Conservation (phyloP, 1,140 invertebrate species). For the Lasaia peninsularis region DNA sequence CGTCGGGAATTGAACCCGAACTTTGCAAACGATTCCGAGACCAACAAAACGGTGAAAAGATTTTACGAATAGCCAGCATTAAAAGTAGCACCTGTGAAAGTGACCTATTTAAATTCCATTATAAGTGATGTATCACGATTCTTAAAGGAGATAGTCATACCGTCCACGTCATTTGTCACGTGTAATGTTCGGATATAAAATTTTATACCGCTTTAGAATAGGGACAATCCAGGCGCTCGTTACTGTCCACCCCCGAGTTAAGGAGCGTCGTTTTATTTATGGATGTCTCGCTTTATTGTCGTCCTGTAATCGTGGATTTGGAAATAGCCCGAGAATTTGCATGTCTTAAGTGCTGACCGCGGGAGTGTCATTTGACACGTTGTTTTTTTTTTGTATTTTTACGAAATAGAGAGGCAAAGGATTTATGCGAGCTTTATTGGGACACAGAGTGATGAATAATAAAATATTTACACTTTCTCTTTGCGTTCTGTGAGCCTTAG, state of each 20-base stretch:
- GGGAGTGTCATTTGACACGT: constrained; percentile 17
- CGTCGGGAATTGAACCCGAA: no score
- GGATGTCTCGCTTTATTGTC: constrained; percentile 36
- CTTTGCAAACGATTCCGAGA: neutral
- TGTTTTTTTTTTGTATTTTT: neutral
- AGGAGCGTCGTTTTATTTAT: constrained; percentile 47
- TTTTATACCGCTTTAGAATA: constrained; percentile 56
- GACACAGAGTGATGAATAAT: no score
- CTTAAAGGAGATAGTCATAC: constrained; percentile 26
- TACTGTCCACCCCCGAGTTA: constrained; percentile 37
- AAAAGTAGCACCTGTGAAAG: neutral
- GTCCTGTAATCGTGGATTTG: constrained; percentile 26
- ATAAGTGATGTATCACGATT: constrained; percentile 4
- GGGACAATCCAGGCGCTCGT: constrained; percentile 40
- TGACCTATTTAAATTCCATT: neutral
- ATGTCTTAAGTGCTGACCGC: constrained; percentile 27
- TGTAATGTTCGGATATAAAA: constrained; percentile 62
- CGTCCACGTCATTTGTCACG: constrained; percentile 57
- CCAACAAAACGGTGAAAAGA: no score
- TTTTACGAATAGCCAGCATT: no score
- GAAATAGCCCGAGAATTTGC: constrained; percentile 10
- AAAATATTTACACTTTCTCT: no score
- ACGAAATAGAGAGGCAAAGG: neutral
- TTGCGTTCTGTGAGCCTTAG: no score
- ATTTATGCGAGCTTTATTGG: no score